Percentiles rank a stretch among this genome's conserved stretches.
Evolutionary conservation across 2,888 invertebrate genomes (phyloP).

Genomic region (Philaethria dido): DNA sequence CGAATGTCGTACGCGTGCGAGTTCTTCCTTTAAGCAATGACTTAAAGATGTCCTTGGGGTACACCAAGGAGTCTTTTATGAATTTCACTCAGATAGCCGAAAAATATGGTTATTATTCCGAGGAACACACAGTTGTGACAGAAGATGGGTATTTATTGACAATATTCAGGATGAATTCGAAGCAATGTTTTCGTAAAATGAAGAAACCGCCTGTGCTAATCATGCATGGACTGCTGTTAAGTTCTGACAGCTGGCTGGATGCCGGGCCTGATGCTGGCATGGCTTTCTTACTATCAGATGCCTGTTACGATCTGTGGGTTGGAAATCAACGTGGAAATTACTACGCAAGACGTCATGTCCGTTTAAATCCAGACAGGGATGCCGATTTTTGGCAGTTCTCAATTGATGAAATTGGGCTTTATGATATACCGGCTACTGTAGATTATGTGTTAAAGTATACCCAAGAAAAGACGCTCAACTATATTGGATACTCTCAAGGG

Average conservation of each 20-base stretch:
- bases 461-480: constrained; percentile 56
- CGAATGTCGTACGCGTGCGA: constrained; percentile 44
- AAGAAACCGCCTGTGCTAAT: constrained; percentile 60
- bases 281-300: constrained; percentile 53
- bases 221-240: constrained; percentile 67
- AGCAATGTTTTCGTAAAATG: constrained; percentile 48
- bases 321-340: constrained; percentile 62
- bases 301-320: constrained; percentile 57
- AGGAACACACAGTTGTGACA: constrained; percentile 61
- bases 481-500: constrained; percentile 91
- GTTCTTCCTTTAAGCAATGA: constrained; percentile 48
- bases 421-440: constrained; percentile 88
- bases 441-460: constrained; percentile 63
- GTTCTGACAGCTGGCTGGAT: constrained; percentile 64
- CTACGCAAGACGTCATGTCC: constrained; percentile 82
- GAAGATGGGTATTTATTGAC: constrained; percentile 67
- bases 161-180: constrained; percentile 58
- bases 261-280: constrained; percentile 59
- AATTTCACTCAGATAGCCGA: constrained; percentile 58
- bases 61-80: constrained; percentile 47
- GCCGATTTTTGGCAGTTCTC: constrained; percentile 72
- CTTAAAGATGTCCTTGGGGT: constrained; percentile 52
- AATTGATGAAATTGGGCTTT: constrained; percentile 89
- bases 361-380: constrained; percentile 58
- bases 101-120: constrained; percentile 57